Evolutionary conservation across 92 coral and sea anemone species (phyloP), one percentile per base, ranked within the genome.

Genomic region (Porites cylindrica): DNA sequence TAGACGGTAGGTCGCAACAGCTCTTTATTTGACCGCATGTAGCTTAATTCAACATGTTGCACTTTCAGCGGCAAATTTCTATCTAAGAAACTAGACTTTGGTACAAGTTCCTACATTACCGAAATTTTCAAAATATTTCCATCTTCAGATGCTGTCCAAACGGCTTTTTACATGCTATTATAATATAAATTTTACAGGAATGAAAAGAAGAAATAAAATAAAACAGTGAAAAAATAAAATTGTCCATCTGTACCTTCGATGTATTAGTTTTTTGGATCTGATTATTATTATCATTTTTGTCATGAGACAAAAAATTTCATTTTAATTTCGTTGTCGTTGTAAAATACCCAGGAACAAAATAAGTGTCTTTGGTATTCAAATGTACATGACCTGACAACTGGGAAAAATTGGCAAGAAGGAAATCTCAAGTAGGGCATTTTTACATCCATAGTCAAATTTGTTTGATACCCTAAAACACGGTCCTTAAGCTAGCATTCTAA

Each of bases 151-250:
- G 2, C 70, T 47, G 5, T 59, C 71, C 69, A 20, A 43, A 71
- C 68, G 79, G 71, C 72, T 47, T 80, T 71, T 43, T 71, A 82
- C 86, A 82, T 32, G 43, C 17, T 69, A 18, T 54, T 82, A 38
- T 38, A 4, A 38, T 69, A 50, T 67, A 70, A 82, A 69, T 70
- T 19, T 18, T 18, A 52, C 32, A 81, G 70, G 26, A 32, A 77
- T 74, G 66, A 63, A 19, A 51, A 81, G 16, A 54, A 56, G 2
- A 81, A 81, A 67, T 78, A 50, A 50, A 21, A 64, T 20, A 24
- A 68, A 23, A 17, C 54, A 24, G 6, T 67, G 24, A 24, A 19
- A 18, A 68, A 70, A 43, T 70, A 32, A 16, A 82, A 32, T 56
- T 18, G 18, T 38, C 47, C 47, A 4, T 38, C 47, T 38, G 47